phyloP scores from a whole-genome alignment of 2,888 invertebrate genomes.

The Yponomeuta plumbellus region DNA sequence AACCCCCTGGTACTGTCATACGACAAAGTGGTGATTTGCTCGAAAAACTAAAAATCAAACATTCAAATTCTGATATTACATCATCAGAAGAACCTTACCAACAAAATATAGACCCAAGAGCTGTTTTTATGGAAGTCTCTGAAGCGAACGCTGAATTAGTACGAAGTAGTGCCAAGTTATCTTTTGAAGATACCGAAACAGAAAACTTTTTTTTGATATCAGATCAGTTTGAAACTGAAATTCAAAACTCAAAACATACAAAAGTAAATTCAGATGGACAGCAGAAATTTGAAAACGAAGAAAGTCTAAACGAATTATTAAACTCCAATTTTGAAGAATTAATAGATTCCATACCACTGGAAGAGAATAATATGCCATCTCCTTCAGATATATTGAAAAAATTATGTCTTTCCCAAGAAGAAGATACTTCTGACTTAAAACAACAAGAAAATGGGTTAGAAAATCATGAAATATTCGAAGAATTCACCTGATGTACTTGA shows the following conservation, averaged over 20 bases:
- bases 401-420: constrained; percentile 74
- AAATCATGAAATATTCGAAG: constrained; percentile 34
- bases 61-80: constrained; percentile 27
- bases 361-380: constrained; percentile 76
- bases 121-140: constrained; percentile 45
- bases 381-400: constrained; percentile 81
- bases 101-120: not conserved
- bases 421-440: constrained; percentile 37
- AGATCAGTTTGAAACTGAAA: constrained; percentile 39
- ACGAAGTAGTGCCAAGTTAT: constrained; percentile 63
- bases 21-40: constrained; percentile 66
- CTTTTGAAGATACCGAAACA: constrained; percentile 67
- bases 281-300: constrained; percentile 18
- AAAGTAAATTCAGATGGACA: constrained; percentile 20
- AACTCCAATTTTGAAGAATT: constrained; percentile 16
- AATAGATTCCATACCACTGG: constrained; percentile 30
- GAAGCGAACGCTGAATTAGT: constrained; percentile 63
- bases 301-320: constrained; percentile 49
- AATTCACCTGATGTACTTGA: constrained; percentile 26
- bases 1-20: constrained; percentile 76
- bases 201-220: constrained; percentile 58
- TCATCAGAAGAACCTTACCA: not conserved
- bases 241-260: constrained; percentile 16
- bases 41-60: constrained; percentile 67
- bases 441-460: constrained; percentile 29